These are phyloP conservation scores for Cephus sareptanus DNA, from an alignment of 2,888 invertebrate species.

Conservation along the genomic window DNA sequence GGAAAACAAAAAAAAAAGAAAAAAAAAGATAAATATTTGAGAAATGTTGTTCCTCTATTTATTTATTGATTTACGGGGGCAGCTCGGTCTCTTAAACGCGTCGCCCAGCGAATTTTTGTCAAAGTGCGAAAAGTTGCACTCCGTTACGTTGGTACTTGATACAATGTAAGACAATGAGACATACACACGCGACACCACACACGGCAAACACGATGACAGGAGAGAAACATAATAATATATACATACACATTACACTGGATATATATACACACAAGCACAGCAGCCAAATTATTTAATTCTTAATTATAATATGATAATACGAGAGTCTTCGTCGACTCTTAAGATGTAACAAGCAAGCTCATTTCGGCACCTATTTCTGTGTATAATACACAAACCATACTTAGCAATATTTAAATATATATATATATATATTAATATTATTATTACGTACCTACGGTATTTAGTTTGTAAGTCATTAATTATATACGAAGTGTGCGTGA, in stretches of 20 bases:
- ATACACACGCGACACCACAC: not conserved
- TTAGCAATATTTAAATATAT: conserved; percentile 42
- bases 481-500: too few relatives aligned
- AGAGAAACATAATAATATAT: conserved; percentile 2
- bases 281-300: conserved; percentile 38
- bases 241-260: not conserved
- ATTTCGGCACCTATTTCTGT: conserved; percentile 61
- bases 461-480: too few relatives aligned
- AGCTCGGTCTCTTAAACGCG: conserved; percentile 29
- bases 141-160: conserved; percentile 38
- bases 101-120: conserved; percentile 25
- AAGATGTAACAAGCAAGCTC: conserved; percentile 40
- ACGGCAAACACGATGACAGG: not conserved
- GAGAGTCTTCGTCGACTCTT: too few relatives aligned
- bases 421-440: conserved; percentile 11
- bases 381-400: conserved; percentile 50
- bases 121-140: conserved; percentile 32
- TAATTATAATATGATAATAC: conserved; percentile 19
- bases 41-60: conserved; percentile 62
- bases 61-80: conserved; percentile 58
- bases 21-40: conserved; percentile 19
- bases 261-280: conserved; percentile 27
- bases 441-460: not conserved
- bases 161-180: conserved; percentile 24
- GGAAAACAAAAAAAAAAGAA: conserved; percentile 23